phyloP scores from a whole-genome alignment of 2,797 vertebrate species.

The Tauraco hartlaubi region DNA sequence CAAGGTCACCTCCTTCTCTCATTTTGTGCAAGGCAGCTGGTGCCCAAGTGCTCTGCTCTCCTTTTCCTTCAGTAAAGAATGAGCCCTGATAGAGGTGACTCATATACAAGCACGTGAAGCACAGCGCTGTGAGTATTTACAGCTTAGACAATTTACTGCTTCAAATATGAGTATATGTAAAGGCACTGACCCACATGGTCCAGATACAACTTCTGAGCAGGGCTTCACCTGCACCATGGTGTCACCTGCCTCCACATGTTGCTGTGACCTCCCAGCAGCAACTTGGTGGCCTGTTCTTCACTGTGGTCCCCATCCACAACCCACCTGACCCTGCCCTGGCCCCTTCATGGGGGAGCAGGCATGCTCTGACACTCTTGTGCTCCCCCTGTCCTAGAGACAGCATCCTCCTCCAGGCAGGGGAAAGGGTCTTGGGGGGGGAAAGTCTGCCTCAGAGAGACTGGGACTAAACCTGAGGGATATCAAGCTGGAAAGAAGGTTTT shows the following conservation, averaged over 20 bases:
- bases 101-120: background rate
- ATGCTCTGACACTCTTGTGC: background rate
- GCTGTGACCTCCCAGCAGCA: background rate
- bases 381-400: background rate
- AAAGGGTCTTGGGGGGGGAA: too few species aligned
- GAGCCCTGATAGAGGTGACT: background rate
- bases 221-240: background rate
- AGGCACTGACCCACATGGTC: background rate
- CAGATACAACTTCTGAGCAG: background rate
- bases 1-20: background rate
- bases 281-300: background rate
- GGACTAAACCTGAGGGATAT: too few species aligned
- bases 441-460: too few species aligned
- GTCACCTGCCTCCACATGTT: background rate
- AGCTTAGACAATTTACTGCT: background rate
- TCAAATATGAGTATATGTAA: background rate
- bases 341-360: fast-evolving
- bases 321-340: background rate
- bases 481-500: too few species aligned
- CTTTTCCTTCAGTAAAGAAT: background rate
- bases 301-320: background rate
- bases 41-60: background rate
- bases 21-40: background rate
- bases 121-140: background rate
- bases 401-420: too few species aligned